These are phyloP conservation scores for Leiothrix lutea DNA, from an alignment of 2,113 vertebrate species.

Conservation along the genomic window DNA sequence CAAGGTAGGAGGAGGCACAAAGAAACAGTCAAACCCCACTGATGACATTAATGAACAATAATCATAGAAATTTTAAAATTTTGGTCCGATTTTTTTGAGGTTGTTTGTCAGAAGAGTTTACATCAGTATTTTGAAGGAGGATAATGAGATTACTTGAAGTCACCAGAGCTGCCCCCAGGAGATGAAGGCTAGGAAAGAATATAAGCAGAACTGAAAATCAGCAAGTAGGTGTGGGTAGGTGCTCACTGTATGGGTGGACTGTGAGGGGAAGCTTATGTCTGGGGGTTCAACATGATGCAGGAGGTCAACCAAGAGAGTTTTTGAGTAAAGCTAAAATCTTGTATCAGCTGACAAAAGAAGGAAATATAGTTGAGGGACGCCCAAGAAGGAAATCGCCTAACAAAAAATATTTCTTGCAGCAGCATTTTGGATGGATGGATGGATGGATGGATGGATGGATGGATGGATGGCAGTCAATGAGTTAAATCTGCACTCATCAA, in stretches of 20 bases:
- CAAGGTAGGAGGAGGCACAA: neutral
- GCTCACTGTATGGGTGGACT: neutral
- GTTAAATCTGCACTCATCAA: neutral
- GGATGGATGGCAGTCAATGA: neutral
- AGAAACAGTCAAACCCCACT: neutral
- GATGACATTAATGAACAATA: neutral
- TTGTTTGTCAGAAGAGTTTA: neutral
- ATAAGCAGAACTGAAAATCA: neutral
- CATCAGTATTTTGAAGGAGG: neutral
- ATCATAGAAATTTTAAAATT: neutral
- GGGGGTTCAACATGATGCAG: neutral
- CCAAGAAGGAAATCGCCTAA: neutral
- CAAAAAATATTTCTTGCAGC: neutral
- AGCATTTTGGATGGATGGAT: neutral
- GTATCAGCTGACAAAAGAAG: accelerated
- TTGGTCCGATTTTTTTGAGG: neutral
- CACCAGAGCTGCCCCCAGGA: neutral
- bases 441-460: neutral
- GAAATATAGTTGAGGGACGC: neutral
- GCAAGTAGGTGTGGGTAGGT: neutral
- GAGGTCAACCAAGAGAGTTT: neutral
- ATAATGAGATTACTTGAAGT: neutral
- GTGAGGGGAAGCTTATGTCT: neutral
- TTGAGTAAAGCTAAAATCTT: neutral
- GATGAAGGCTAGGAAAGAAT: neutral